Evolutionary conservation across 53 echinoderm and acorn worm species (phyloP), one percentile per base, ranked within the genome.

Genomic region (Paracentrotus lividus): DNA sequence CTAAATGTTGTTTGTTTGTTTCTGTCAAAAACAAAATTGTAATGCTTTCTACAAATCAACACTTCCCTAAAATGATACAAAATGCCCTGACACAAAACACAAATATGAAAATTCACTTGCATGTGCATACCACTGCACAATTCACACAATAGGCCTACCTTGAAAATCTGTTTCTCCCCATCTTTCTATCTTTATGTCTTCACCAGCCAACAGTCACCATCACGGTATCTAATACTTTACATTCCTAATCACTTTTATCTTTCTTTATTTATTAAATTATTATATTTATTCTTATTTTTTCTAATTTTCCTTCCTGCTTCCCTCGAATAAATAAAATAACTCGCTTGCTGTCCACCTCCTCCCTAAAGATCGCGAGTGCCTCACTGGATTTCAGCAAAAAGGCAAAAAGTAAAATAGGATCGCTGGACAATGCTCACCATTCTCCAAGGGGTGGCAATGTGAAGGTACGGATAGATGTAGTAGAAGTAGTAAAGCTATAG

Each of bases 371-470:
- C 20, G 45, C 65, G 27, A 91, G 51, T 56, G 90, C 93, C 27
- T 95, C 95, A 60, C 85, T 96, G 78, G 97, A 98, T 66, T 98
- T 95, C 86, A 77, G 92, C 69, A 95, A 92, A 94, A 94, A 88
- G 69, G 98, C 97, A 32, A 95, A 96, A 91, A 97, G 98, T 91
- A 94, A 93, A 77, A 85, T 97, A 29, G 97, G 96, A 57, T 98
- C 98, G 49, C 85, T 96, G 92, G 98, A 97, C 93, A 96, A 98
- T 90, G 94, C 94, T 7, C 84, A 88, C 54, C 96, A 98, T 76
- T 92, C 94, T 57, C 98, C 98, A 24, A 75, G 95, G 90, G 98
- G 97, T n/a, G 97, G 98, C 5, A 93, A 94, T 87, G 96, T 97
- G 42, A 96, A 98, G 97, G 98, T 98, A 92, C 27, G 77, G 52